These are phyloP conservation scores for Rotaria sp. DNA, from an alignment of 2,888 invertebrate species.

Conservation along the genomic window DNA sequence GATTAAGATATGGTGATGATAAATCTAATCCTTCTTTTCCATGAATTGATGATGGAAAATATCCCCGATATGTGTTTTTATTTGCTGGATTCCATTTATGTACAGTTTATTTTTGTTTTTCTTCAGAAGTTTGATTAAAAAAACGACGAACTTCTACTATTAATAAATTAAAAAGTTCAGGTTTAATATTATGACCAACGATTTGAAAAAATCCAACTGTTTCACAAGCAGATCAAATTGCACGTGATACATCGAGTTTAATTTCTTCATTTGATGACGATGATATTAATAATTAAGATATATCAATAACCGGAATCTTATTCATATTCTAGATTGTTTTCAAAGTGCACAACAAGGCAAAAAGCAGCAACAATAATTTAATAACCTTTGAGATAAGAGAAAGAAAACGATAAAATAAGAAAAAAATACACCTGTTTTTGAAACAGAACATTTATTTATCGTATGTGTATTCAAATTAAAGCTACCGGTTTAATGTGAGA, in stretches of 20 bases:
- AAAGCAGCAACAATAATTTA: too few relatives aligned
- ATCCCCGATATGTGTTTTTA: constrained; percentile 22
- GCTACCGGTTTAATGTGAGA: too few relatives aligned
- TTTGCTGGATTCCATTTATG: background rate
- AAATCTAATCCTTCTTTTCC: constrained; percentile 23
- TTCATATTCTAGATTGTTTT: too few relatives aligned
- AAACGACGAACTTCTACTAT: background rate
- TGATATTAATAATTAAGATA: too few relatives aligned
- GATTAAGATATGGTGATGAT: background rate
- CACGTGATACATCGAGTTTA: background rate
- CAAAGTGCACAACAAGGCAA: too few relatives aligned
- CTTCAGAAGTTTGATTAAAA: background rate
- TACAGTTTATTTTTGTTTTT: background rate
- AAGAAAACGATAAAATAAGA: too few relatives aligned
- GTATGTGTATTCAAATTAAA: too few relatives aligned
- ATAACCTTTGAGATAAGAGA: too few relatives aligned
- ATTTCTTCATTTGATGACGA: too few relatives aligned
- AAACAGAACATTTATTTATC: too few relatives aligned
- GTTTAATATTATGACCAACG: background rate
- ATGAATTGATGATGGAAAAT: constrained; percentile 22
- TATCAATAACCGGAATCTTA: too few relatives aligned
- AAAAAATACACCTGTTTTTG: too few relatives aligned
- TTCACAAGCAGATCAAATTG: background rate
- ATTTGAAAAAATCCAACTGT: constrained; percentile 28
- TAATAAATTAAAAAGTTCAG: background rate